Percentiles rank a stretch among this genome's conserved stretches.
These are phyloP conservation scores for Eudemis profundana DNA, from an alignment of 2,888 invertebrate species.

Conservation along the genomic window DNA sequence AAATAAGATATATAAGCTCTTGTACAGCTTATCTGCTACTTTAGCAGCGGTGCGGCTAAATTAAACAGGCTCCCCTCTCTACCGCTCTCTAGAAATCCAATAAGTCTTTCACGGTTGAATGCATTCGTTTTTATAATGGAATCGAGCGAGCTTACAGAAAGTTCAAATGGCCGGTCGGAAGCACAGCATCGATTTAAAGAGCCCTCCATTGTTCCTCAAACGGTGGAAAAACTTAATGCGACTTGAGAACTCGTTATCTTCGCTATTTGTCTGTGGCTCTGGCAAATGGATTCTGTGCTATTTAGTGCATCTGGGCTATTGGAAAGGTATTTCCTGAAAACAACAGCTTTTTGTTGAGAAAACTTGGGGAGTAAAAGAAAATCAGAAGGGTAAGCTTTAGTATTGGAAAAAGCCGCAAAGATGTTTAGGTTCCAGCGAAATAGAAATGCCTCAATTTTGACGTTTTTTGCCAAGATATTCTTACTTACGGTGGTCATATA, in stretches of 20 bases:
- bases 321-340: neutral
- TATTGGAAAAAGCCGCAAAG: too few relatives aligned
- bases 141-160: constrained; percentile 37
- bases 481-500: too few relatives aligned
- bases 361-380: too few relatives aligned
- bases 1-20: too few relatives aligned
- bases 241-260: constrained; percentile 32
- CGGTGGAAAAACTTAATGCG: constrained; percentile 27
- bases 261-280: neutral
- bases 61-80: neutral
- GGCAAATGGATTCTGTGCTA: neutral
- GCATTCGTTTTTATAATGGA: constrained; percentile 41
- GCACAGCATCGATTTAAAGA: constrained; percentile 32
- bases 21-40: too few relatives aligned
- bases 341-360: too few relatives aligned
- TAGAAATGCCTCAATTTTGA: too few relatives aligned
- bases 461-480: too few relatives aligned
- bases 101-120: constrained; percentile 41
- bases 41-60: neutral
- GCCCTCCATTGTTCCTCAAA: constrained; percentile 32
- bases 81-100: constrained; percentile 29
- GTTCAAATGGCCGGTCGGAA: constrained; percentile 33
- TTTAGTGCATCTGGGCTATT: neutral
- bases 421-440: too few relatives aligned
- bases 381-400: too few relatives aligned